phyloP scores from a whole-genome alignment of 2,113 vertebrate species.

The Actenoides hombroni region DNA sequence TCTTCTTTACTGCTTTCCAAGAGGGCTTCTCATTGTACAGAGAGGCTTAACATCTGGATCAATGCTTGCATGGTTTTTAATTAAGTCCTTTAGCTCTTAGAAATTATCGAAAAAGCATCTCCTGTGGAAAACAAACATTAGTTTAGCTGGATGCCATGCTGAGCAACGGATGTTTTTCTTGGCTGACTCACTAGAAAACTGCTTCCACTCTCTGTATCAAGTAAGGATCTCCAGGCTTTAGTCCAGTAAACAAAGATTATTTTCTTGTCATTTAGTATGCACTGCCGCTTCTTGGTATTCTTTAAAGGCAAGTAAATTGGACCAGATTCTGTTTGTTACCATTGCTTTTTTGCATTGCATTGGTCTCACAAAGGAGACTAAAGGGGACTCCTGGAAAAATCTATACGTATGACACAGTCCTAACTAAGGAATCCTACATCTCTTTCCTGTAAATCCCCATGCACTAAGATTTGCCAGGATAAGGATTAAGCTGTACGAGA shows the following conservation, averaged over 20 bases:
- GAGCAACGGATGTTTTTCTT: slow-evolving; percentile 39
- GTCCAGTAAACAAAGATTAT: slow-evolving; percentile 7
- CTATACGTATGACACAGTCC: accelerated
- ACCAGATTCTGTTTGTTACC: background rate
- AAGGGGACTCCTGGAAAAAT: background rate
- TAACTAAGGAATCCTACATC: background rate
- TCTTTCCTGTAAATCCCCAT: background rate
- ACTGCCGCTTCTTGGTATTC: background rate
- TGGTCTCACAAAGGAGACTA: background rate
- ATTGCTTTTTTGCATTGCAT: background rate
- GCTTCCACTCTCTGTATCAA: background rate
- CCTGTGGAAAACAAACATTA: slow-evolving; percentile 47
- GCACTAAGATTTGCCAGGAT: background rate
- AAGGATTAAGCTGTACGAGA: background rate
- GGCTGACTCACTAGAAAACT: background rate
- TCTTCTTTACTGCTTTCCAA: slow-evolving; percentile 15
- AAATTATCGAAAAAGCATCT: slow-evolving; percentile 47
- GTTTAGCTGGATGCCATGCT: slow-evolving; percentile 27
- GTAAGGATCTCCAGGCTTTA: background rate
- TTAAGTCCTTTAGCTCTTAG: slow-evolving; percentile 42
- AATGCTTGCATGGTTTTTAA: slow-evolving; percentile 20
- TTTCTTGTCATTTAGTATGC: background rate
- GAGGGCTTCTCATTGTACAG: background rate
- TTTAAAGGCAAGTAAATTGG: background rate
- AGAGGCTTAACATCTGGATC: slow-evolving; percentile 60